Evolutionary conservation across 1,140 invertebrate species (phyloP).

Genomic region (Magallana angulata): DNA sequence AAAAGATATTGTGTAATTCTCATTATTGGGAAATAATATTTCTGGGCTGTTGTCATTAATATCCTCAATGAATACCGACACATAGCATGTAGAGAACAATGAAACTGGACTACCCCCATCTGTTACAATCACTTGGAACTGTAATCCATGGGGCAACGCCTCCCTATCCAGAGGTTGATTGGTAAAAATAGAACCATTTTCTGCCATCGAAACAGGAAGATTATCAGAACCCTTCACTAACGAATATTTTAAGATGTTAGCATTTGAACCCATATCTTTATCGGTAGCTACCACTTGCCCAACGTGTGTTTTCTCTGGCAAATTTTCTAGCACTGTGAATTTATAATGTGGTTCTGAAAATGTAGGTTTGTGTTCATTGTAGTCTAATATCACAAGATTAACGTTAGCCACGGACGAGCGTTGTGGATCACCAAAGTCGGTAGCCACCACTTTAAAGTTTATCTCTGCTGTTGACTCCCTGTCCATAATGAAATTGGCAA

Average conservation of each 20-base stretch:
- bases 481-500: conserved; percentile 84
- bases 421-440: conserved; percentile 90
- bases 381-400: conserved; percentile 84
- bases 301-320: conserved; percentile 87
- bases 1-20: conserved; percentile 68
- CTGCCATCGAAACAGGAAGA: conserved; percentile 58
- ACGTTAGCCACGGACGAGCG: conserved; percentile 82
- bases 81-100: conserved; percentile 64
- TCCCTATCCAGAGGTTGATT: conserved; percentile 91
- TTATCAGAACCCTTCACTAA: conserved; percentile 13
- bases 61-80: conserved; percentile 81
- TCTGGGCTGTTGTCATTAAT: conserved; percentile 95
- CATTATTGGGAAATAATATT: conserved; percentile 61
- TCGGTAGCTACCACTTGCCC: conserved; percentile 92
- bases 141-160: conserved; percentile 86
- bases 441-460: conserved; percentile 58
- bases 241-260: conserved; percentile 79
- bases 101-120: conserved; percentile 85
- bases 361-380: conserved; percentile 79
- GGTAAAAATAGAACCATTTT: conserved; percentile 81
- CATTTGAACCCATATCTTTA: conserved; percentile 93
- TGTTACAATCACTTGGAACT: conserved; percentile 84
- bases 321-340: conserved; percentile 85
- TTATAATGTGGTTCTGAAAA: conserved; percentile 65
- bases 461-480: conserved; percentile 81